Evolutionary conservation across 1,140 invertebrate genomes (phyloP), one percentile per base, ranked within the genome.

Genomic region (Leptestheria dahalacensis): DNA sequence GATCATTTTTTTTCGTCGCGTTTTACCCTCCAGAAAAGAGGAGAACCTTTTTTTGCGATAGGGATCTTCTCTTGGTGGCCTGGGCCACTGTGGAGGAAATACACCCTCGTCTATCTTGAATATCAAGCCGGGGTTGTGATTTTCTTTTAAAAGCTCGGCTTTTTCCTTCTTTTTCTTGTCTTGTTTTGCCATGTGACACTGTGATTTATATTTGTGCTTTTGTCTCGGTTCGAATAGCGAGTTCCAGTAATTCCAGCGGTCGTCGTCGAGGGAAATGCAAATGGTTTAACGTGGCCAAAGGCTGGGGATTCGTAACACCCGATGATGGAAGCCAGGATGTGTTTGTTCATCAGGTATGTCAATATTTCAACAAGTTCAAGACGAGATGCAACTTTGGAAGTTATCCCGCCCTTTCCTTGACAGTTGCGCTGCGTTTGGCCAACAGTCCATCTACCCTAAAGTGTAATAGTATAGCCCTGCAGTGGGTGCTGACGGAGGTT

Each of bases 241-340:
- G 52, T n/a, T 55, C 53, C n/a, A 18, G 15, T 15, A 9, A 6
- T 20, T 24, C 10, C 53, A 55, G 53, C 53, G 23, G 53, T 25
- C 69, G 74, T 58, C 76, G 84, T 57, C 78, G 78, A 68, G 88
- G 88, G 29, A 80, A 80, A 69, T 90, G 86, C 77, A 93, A 93
- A 76, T 93, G 88, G 88, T 93, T 91, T 72, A 92, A 93, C 69
- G 88, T 91, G 48, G 86, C 85, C 62, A 91, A 92, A 73, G 88
- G 88, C 18, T 93, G 86, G 85, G 89, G 89, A 18, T 93, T 92
- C 73, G 83, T 93, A 63, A 90, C 86, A 46, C 88, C 88, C 15
- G 82, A 87, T 64, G 88, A 91, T 72, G 86, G 85, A 9, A 81
- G 82, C 10, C 84, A 87, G 68, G 89, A 92, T 70, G 86, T 93